Conservation (phyloP, 2,888 invertebrate species). For the Diplolepis rosae region DNA sequence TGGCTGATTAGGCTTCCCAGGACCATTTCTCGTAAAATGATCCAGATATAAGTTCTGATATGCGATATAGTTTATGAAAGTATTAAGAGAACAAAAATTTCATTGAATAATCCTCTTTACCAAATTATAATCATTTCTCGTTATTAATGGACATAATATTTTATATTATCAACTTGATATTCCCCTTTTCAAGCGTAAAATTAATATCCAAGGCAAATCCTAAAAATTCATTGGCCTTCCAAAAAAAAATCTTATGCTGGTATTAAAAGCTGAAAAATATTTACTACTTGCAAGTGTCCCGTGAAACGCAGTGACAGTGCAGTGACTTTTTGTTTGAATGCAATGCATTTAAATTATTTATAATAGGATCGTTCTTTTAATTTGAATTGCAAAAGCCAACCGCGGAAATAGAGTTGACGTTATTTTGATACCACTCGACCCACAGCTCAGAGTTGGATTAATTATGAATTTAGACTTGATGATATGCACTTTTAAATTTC, state of each 20-base stretch:
- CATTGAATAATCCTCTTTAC: no score
- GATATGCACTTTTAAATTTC: constrained; percentile 20
- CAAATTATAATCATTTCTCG: no score
- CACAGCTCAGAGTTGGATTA: constrained; percentile 10
- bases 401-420: constrained; percentile 9
- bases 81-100: not conserved
- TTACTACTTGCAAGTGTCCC: not conserved
- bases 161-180: no score
- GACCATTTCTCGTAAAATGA: constrained; percentile 59
- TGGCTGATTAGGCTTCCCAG: constrained; percentile 67
- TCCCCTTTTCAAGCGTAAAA: no score
- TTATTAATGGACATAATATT: no score
- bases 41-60: not conserved
- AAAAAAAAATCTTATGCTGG: not conserved
- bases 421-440: constrained; percentile 27
- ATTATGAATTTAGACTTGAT: constrained; percentile 22
- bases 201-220: no score
- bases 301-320: constrained; percentile 31
- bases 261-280: not conserved
- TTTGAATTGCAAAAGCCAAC: constrained; percentile 54
- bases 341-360: constrained; percentile 65
- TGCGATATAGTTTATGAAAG: not conserved
- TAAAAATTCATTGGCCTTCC: not conserved
- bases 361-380: constrained; percentile 60
- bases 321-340: constrained; percentile 45